Percentiles rank a stretch among this genome's conserved stretches.
These are phyloP conservation scores for Acanthis flammea DNA, from an alignment of 2,797 vertebrate genomes.

Conservation along the genomic window DNA sequence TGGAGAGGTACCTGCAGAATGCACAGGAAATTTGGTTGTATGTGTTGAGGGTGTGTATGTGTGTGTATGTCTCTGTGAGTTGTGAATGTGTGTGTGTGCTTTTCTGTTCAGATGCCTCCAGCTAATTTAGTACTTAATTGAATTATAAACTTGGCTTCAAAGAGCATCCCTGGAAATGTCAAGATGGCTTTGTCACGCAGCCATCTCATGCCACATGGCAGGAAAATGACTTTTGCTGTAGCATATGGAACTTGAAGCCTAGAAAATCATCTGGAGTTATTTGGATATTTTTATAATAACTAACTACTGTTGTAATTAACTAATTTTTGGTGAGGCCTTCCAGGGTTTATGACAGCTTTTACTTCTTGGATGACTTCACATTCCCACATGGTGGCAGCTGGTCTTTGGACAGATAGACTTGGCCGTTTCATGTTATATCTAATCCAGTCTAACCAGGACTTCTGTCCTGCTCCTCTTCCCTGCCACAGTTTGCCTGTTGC, in stretches of 20 bases:
- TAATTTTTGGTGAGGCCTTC: not conserved
- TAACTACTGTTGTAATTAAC: not conserved
- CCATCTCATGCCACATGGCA: not conserved
- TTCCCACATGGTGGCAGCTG: not conserved
- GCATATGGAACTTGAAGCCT: not conserved
- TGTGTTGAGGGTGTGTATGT: rapidly evolving
- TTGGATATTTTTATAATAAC: not conserved
- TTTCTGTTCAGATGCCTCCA: not conserved
- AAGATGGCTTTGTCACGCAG: not conserved
- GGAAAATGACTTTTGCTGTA: not conserved
- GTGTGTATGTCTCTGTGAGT: not conserved
- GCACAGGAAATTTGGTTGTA: not conserved
- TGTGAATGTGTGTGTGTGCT: not conserved
- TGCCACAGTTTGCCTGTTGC: not conserved
- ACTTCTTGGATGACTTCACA: not conserved
- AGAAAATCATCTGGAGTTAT: not conserved
- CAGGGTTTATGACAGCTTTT: not conserved
- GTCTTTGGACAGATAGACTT: not conserved
- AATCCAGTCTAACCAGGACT: not conserved
- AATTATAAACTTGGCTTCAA: not conserved
- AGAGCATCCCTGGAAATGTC: not conserved
- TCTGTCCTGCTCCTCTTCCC: not conserved
- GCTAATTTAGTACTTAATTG: not conserved
- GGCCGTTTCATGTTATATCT: not conserved
- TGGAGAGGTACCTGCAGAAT: not conserved